These are phyloP conservation scores for Lampris incognitus DNA, from an alignment of 2,113 vertebrate genomes.

Conservation along the genomic window DNA sequence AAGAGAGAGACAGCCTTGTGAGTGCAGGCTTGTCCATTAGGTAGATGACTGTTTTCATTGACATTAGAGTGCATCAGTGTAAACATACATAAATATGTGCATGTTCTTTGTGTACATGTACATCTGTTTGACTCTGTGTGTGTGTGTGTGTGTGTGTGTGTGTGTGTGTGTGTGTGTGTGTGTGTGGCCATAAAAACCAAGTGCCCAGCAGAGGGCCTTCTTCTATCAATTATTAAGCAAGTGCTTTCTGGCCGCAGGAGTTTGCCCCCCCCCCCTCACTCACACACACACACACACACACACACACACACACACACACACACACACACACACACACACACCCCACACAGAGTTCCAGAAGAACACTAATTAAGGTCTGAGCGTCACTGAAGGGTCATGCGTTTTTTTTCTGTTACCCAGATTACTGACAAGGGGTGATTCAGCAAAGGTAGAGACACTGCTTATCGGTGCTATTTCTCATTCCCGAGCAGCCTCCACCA, in stretches of 20 bases:
- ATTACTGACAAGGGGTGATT: background rate
- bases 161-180: background rate
- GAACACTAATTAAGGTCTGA: background rate
- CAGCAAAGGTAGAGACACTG: background rate
- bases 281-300: constrained; percentile 10
- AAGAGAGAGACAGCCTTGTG: too few species aligned
- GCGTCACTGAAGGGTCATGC: background rate
- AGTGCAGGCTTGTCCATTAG: too few species aligned
- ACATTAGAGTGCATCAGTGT: too few species aligned
- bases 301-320: constrained; percentile 5
- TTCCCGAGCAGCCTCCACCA: too few species aligned
- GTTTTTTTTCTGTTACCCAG: background rate
- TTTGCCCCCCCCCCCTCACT: constrained; percentile 7
- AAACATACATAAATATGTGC: too few species aligned
- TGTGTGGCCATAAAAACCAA: constrained; percentile 14
- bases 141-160: background rate
- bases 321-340: constrained; percentile 11
- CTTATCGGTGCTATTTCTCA: too few species aligned
- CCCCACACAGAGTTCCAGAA: background rate
- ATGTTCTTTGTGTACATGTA: too few species aligned
- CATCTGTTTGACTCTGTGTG: background rate
- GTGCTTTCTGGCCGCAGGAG: constrained; percentile 14
- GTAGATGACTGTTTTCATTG: too few species aligned
- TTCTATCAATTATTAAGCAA: constrained; percentile 62
- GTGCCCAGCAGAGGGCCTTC: constrained; percentile 73